Conservation (phyloP, 2,888 invertebrate species). For the Lithosia quadra region DNA sequence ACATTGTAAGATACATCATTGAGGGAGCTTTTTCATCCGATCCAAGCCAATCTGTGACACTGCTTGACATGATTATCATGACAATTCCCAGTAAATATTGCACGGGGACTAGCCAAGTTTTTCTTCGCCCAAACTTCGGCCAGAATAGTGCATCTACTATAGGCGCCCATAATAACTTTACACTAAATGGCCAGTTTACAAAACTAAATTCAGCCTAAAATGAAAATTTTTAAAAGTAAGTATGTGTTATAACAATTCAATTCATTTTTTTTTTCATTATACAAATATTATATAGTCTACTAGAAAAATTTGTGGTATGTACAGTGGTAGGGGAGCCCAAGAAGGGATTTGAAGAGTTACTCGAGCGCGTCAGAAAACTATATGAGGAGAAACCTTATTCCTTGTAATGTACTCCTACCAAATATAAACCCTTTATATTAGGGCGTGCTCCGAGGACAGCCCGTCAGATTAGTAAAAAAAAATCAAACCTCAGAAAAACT, state of each 20-base stretch:
- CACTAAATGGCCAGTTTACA: slow-evolving; percentile 96
- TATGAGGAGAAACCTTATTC: no score
- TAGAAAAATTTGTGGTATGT: no score
- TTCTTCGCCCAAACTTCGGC: slow-evolving; percentile 94
- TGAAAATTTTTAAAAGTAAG: slow-evolving; percentile 8
- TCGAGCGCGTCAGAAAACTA: no score
- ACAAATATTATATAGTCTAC: background rate
- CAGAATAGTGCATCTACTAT: slow-evolving; percentile 97
- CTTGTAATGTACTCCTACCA: no score
- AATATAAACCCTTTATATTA: no score
- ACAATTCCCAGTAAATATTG: slow-evolving; percentile 96
- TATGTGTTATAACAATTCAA: no score
- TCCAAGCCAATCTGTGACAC: slow-evolving; percentile 93
- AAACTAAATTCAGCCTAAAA: slow-evolving; percentile 96
- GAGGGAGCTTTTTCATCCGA: slow-evolving; percentile 88
- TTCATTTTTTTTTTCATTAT: no score
- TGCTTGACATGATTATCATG: slow-evolving; percentile 94
- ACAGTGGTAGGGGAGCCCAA: no score
- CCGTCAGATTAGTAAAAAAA: no score
- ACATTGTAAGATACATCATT: slow-evolving; percentile 92
- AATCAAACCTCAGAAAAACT: no score
- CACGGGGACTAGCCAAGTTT: slow-evolving; percentile 97
- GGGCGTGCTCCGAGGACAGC: no score
- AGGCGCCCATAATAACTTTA: slow-evolving; percentile 99
- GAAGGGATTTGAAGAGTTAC: no score